phyloP scores from a whole-genome alignment of 2,113 vertebrate genomes.

The Paramisgurnus dabryanus region DNA sequence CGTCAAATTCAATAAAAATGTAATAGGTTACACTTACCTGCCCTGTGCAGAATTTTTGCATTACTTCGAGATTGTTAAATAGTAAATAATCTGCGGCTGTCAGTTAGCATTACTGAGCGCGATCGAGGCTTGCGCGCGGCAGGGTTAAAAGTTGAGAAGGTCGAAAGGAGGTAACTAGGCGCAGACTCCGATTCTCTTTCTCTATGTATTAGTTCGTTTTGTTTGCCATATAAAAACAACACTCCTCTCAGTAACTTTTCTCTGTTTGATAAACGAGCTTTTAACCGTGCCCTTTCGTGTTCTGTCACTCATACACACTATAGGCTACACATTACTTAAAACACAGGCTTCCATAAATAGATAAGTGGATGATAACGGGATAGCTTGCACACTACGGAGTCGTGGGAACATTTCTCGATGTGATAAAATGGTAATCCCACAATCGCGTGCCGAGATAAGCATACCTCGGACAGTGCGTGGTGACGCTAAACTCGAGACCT shows the following conservation, averaged over 20 bases:
- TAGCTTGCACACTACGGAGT: neutral
- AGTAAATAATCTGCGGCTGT: constrained; percentile 48
- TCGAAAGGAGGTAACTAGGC: constrained; percentile 59
- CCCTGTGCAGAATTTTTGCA: constrained; percentile 41
- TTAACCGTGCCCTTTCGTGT: neutral
- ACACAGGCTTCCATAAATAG: constrained; percentile 44
- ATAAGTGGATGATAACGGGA: constrained; percentile 33
- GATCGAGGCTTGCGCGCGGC: constrained; percentile 26
- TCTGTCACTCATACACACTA: neutral
- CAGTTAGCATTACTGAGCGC: constrained; percentile 57
- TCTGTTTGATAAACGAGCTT: neutral
- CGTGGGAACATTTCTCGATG: constrained; percentile 23
- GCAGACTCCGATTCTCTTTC: neutral
- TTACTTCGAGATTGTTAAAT: constrained; percentile 61
- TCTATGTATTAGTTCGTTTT: neutral
- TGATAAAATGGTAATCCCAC: constrained; percentile 20
- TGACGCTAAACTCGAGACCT: neutral
- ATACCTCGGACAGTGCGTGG: neutral
- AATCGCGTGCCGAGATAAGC: constrained; percentile 9
- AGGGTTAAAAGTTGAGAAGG: constrained; percentile 66
- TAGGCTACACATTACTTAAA: neutral
- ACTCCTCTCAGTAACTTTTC: constrained; percentile 17
- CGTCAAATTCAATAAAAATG: neutral
- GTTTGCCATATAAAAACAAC: neutral
- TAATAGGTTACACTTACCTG: neutral